These are phyloP conservation scores for Trinorchestia longiramus DNA, from an alignment of 1,140 invertebrate species.

Conservation along the genomic window DNA sequence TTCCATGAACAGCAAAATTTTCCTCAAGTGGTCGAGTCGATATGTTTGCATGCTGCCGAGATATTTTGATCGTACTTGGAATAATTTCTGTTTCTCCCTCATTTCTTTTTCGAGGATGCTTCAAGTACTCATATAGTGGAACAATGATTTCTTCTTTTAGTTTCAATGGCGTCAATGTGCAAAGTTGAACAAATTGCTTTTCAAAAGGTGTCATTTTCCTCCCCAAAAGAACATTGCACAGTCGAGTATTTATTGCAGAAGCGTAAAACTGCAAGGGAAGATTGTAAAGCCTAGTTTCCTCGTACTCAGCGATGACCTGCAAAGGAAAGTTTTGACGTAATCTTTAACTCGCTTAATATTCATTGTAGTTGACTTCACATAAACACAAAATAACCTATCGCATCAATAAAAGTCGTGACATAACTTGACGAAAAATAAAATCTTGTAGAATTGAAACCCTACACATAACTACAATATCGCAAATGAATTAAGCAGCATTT, in stretches of 20 bases:
- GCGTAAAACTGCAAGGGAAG: background rate
- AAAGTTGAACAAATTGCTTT: background rate
- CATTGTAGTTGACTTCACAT: background rate
- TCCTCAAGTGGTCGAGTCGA: background rate
- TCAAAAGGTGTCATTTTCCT: background rate
- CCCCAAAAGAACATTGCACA: background rate
- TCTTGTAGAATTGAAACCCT: background rate
- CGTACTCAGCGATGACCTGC: background rate
- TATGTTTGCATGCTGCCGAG: background rate
- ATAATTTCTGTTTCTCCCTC: background rate
- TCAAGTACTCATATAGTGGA: background rate
- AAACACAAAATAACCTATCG: background rate
- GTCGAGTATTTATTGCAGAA: background rate
- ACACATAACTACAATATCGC: background rate
- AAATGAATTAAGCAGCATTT: background rate
- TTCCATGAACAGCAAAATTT: background rate
- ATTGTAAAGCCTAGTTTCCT: background rate
- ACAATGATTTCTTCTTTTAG: background rate
- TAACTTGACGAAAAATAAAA: background rate
- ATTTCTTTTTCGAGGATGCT: background rate
- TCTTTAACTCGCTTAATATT: background rate
- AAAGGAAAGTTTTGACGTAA: background rate
- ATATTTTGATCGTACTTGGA: background rate
- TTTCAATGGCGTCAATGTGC: background rate
- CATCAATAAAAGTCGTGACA: background rate